phyloP scores from a whole-genome alignment of 2,113 vertebrate species.

The Erythrolamprus reginae region DNA sequence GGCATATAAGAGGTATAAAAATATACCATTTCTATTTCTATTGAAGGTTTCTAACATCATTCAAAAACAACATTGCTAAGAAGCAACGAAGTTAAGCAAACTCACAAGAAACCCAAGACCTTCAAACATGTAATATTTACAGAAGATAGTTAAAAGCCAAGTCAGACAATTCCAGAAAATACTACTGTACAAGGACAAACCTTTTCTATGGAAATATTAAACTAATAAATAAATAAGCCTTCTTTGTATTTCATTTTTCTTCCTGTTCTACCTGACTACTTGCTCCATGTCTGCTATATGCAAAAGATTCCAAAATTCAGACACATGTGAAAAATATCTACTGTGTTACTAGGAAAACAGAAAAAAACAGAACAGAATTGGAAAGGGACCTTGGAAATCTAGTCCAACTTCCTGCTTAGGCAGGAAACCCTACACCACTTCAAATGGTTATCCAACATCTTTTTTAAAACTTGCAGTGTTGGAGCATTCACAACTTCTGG shows the following conservation, averaged over 20 bases:
- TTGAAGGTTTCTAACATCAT: too few relatives aligned
- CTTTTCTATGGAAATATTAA: not conserved
- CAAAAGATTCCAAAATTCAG: not conserved
- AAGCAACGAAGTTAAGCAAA: not conserved
- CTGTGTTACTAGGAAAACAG: too few relatives aligned
- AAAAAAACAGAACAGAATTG: too few relatives aligned
- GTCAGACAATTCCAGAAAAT: not conserved
- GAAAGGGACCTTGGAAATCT: too few relatives aligned
- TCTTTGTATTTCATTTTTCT: not conserved
- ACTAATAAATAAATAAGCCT: not conserved
- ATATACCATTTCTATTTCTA: not conserved
- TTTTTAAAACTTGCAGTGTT: too few relatives aligned
- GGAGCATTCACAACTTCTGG: too few relatives aligned
- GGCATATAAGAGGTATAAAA: not conserved
- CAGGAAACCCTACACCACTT: too few relatives aligned
- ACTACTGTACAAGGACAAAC: not conserved
- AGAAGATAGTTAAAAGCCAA: not conserved
- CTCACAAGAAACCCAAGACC: not conserved
- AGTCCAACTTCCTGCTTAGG: too few relatives aligned
- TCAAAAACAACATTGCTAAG: not conserved
- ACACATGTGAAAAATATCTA: not conserved
- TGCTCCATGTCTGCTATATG: not conserved
- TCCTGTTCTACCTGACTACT: not conserved
- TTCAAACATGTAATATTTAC: not conserved
- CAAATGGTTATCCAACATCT: too few relatives aligned